Evolutionary conservation across 2,888 invertebrate species (phyloP), one percentile per base, ranked within the genome.

Genomic region (Endomychus coccineus): DNA sequence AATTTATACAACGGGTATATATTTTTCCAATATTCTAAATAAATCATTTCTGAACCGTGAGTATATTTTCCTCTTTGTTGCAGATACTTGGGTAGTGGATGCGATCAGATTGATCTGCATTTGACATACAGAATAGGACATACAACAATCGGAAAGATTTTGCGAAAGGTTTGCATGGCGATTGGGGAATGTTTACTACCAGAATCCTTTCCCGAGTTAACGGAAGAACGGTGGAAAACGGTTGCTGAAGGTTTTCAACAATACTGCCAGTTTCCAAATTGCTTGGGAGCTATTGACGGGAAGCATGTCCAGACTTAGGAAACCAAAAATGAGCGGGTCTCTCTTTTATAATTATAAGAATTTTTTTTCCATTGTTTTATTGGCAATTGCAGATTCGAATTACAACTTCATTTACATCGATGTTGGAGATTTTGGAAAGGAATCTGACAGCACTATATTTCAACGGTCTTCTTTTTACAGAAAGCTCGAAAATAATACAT

Each of bases 401-500:
- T 35, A 35, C 12, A 16, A 23, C 3, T 35, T 35, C 13, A 13
- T 29, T 10, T 35, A 16, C 10, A 29, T 35, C 11, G 48, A 55
- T 27, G 37, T 49, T 6, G 52, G 48, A 6, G 36, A 39, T 3
- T 46, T 46, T 31, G 50, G 53, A 2, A 37, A 39, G 39, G 40
- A 39, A 10, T 40, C 42, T 10, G 52, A 52, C 42, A 43, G 46
- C 15, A 46, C 47, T 9, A 43, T 52, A 13, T 43, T 48, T 27
- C 28, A 44, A 13, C 37, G 42, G n/a, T 49, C 43, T 13, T 28
- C 31, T 24, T 37, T 50, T 29, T 39, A 28, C 12, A 9, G 25
- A 17, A 40, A 36, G 23, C 12, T 42, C 28, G 31, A 28, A 17
- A 16, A 40, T 15, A 36, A 36, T 10, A 21, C 37, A 27, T 34